Evolutionary conservation across 2,888 invertebrate species (phyloP).

Genomic region (Troides aeacus): DNA sequence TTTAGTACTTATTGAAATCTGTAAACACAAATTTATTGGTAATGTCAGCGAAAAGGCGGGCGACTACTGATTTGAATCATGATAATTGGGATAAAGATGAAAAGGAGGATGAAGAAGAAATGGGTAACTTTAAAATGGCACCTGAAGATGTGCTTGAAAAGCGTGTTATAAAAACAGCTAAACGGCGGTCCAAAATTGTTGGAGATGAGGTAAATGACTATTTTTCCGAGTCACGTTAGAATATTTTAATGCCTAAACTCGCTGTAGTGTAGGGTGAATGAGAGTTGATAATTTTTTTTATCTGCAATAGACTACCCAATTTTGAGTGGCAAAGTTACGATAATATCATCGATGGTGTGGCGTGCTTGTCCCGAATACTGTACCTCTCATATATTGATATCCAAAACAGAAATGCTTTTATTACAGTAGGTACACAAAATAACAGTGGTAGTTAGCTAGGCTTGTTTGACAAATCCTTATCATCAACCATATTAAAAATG

Average conservation of each 20-base stretch:
- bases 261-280: too few species aligned
- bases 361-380: too few species aligned
- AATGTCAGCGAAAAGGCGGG: slow-evolving; percentile 88
- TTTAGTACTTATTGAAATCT: not conserved
- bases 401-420: too few species aligned
- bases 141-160: slow-evolving; percentile 84
- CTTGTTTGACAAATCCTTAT: too few species aligned
- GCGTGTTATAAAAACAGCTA: slow-evolving; percentile 89
- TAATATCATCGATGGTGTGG: too few species aligned
- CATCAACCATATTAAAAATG: too few species aligned
- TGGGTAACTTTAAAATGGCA: slow-evolving; percentile 84
- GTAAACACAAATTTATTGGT: slow-evolving; percentile 7
- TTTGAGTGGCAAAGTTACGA: too few species aligned
- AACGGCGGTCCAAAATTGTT: slow-evolving; percentile 74
- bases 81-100: slow-evolving; percentile 93
- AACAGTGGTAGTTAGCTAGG: too few species aligned
- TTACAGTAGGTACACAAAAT: too few species aligned
- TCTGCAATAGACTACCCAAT: too few species aligned
- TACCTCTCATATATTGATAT: too few species aligned
- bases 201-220: slow-evolving; percentile 47
- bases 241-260: not conserved
- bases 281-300: too few species aligned
- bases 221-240: not conserved
- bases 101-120: slow-evolving; percentile 81
- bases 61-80: slow-evolving; percentile 87